These are phyloP conservation scores for Plotosus lineatus DNA, from an alignment of 2,113 vertebrate species.

Conservation along the genomic window DNA sequence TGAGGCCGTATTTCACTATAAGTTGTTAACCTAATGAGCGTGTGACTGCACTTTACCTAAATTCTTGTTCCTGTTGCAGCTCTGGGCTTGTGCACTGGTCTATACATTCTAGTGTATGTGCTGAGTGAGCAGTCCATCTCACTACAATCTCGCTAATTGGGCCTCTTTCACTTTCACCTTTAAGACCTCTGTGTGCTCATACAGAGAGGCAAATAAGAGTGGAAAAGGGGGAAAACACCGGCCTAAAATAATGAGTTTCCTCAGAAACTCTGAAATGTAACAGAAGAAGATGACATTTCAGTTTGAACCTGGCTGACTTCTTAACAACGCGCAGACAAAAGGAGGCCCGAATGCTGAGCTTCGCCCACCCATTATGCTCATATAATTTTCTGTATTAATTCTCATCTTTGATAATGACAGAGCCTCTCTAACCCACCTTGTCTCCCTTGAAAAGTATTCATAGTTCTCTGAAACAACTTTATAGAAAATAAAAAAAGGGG, in stretches of 20 bases:
- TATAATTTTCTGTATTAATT: conserved; percentile 72
- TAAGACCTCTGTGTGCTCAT: conserved; percentile 72
- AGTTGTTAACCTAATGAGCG: conserved; percentile 48
- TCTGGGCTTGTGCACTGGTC: conserved; percentile 50
- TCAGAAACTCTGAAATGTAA: conserved; percentile 71
- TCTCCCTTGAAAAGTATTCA: conserved; percentile 52
- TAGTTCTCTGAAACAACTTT: conserved; percentile 68
- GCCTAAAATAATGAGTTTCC: conserved; percentile 77
- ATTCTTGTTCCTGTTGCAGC: conserved; percentile 56
- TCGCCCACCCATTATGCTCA: conserved; percentile 63
- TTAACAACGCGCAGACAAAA: conserved; percentile 71
- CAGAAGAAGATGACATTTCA: conserved; percentile 79
- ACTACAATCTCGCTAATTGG: conserved; percentile 79
- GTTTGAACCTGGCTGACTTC: conserved; percentile 72
- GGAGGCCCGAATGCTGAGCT: conserved; percentile 59
- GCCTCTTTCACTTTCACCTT: conserved; percentile 72
- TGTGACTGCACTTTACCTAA: conserved; percentile 53
- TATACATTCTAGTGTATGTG: conserved; percentile 62
- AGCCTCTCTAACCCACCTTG: conserved; percentile 39
- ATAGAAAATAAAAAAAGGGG: conserved; percentile 26
- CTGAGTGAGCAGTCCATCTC: conserved; percentile 72
- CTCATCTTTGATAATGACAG: conserved; percentile 58
- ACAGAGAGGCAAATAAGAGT: conserved; percentile 76
- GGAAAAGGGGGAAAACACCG: conserved; percentile 74
- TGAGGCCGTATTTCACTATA: conserved; percentile 41